Conservation (phyloP, 2,888 invertebrate species). For the Hemaris fuciformis region DNA sequence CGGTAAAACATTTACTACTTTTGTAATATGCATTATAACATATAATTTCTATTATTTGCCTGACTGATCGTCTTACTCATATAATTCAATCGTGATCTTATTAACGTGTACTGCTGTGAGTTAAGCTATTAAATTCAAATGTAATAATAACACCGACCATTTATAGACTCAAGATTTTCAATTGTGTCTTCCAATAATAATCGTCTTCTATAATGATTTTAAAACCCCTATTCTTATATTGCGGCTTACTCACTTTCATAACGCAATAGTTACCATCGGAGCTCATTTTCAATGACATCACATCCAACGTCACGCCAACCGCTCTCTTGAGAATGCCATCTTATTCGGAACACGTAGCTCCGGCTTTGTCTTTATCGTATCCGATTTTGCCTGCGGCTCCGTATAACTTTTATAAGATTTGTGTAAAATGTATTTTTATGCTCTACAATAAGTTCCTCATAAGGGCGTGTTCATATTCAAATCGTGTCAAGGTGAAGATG, state of each 20-base stretch:
- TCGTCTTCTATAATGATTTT: no score
- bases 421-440: background rate
- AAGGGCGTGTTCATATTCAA: background rate
- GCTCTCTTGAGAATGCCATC: background rate
- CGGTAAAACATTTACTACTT: no score
- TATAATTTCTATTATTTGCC: no score
- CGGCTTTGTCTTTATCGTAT: background rate
- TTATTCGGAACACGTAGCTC: background rate
- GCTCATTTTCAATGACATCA: background rate
- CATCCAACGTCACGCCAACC: background rate
- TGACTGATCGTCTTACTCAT: no score
- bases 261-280: background rate
- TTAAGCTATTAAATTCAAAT: no score
- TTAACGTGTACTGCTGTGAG: no score
- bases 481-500: background rate
- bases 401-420: background rate
- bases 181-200: no score
- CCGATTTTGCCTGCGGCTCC: background rate
- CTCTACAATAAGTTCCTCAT: background rate
- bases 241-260: background rate
- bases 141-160: no score
- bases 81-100: no score
- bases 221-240: background rate
- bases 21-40: no score
- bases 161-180: no score